phyloP scores from a whole-genome alignment of 2,113 vertebrate genomes.

The Hemibagrus wyckioides region DNA sequence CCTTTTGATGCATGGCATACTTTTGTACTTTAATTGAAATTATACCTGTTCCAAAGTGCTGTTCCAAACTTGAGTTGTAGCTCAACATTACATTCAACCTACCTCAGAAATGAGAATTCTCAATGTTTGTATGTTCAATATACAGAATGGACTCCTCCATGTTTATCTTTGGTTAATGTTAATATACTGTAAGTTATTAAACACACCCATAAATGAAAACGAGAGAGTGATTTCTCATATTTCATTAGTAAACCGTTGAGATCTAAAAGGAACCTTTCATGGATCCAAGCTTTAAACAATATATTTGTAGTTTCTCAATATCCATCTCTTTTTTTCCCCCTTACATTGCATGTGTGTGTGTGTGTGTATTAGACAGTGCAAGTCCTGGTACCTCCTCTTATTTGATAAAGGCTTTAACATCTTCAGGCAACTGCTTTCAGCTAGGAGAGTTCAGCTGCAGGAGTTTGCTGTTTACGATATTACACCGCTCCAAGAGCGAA shows the following conservation, averaged over 20 bases:
- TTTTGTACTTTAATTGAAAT: background rate
- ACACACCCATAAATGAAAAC: background rate
- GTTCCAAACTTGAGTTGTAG: background rate
- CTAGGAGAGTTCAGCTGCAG: constrained; percentile 32
- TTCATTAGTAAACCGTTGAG: background rate
- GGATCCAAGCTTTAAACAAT: background rate
- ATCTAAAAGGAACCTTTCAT: background rate
- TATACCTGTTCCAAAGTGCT: background rate
- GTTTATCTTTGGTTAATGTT: background rate
- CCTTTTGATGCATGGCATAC: background rate
- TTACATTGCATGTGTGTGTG: background rate
- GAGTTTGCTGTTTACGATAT: constrained; percentile 45
- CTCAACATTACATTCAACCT: background rate
- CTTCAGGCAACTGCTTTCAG: constrained; percentile 15
- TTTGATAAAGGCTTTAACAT: constrained; percentile 27
- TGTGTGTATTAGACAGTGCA: background rate
- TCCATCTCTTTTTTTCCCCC: background rate
- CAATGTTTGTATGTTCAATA: background rate
- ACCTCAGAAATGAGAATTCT: background rate
- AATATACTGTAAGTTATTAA: background rate
- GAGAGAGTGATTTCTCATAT: background rate
- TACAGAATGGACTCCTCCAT: background rate
- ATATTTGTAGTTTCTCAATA: background rate
- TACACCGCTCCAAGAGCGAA: constrained; percentile 40
- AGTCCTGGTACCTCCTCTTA: constrained; percentile 18